phyloP scores from a whole-genome alignment of 1,140 invertebrate species.

The Thrips palmi region DNA sequence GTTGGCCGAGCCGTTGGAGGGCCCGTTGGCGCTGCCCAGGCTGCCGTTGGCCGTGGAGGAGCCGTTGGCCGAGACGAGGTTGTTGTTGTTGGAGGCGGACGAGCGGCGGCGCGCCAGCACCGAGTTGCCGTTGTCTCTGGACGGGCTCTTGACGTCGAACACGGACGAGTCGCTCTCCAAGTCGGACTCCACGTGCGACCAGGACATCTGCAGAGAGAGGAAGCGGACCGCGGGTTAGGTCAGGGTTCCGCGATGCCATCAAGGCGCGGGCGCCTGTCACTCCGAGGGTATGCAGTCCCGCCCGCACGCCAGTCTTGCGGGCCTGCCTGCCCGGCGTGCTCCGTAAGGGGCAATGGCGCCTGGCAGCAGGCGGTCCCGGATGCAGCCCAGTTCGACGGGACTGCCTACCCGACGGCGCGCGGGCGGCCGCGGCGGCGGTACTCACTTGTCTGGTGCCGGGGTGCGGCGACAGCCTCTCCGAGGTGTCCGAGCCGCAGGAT shows the following conservation, averaged over 20 bases:
- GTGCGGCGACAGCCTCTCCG: conserved; percentile 47
- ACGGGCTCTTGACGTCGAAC: conserved; percentile 34
- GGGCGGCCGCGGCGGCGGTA: not conserved
- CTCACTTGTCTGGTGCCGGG: conserved; percentile 32
- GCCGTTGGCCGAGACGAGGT: no score
- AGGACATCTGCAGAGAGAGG: conserved; percentile 5
- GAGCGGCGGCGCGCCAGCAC: conserved; percentile 26
- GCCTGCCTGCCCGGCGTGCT: conserved; percentile 14
- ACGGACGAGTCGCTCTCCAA: conserved; percentile 37
- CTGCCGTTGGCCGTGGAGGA: no score
- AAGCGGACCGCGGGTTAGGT: no score
- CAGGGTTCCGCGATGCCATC: no score
- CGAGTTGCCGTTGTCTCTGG: conserved; percentile 26
- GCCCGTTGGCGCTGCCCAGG: no score
- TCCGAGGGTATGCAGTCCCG: no score
- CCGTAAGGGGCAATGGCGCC: conserved; percentile 14
- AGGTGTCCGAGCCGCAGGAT: conserved; percentile 64
- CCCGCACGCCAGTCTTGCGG: not conserved
- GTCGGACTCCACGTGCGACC: conserved; percentile 35
- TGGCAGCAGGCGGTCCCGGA: conserved; percentile 13
- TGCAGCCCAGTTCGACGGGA: conserved; percentile 10
- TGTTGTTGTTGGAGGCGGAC: conserved; percentile 36
- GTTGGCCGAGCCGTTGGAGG: no score
- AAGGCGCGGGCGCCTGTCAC: no score
- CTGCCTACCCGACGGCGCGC: no score